These are phyloP conservation scores for Aphis gossypii DNA, from an alignment of 1,140 invertebrate species.

Conservation along the genomic window DNA sequence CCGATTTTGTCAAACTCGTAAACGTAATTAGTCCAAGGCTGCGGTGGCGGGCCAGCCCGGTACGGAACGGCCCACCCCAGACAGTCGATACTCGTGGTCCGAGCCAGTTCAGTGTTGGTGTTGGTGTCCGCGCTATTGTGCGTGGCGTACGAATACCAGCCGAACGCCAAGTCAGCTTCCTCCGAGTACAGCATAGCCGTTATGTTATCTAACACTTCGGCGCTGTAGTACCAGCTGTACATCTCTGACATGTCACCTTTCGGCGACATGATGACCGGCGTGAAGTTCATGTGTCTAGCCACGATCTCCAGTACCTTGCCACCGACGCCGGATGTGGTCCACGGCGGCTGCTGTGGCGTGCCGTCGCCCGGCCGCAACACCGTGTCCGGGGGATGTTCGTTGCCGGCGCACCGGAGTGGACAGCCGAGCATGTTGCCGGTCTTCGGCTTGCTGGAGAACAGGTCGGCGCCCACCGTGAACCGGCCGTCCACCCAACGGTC, in stretches of 20 bases:
- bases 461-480: background rate
- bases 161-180: conserved; percentile 58
- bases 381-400: conserved; percentile 57
- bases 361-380: conserved; percentile 22
- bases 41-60: conserved; percentile 58
- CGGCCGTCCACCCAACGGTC: background rate
- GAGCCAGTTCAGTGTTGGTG: conserved; percentile 29
- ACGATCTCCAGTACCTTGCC: conserved; percentile 57
- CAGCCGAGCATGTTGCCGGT: conserved; percentile 57
- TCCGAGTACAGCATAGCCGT: conserved; percentile 23
- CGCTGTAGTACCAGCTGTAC: conserved; percentile 57
- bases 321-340: conserved; percentile 55
- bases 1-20: conserved; percentile 58
- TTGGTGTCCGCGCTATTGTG: conserved; percentile 6
- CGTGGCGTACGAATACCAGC: conserved; percentile 59
- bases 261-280: conserved; percentile 18
- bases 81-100: conserved; percentile 59
- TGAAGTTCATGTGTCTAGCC: conserved; percentile 59
- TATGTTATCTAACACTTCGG: conserved; percentile 42
- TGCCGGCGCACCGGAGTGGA: conserved; percentile 47
- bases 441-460: background rate
- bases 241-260: background rate
- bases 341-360: background rate
- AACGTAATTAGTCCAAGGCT: conserved; percentile 58
- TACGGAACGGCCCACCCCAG: conserved; percentile 60